Conservation (phyloP, 2,888 invertebrate genomes). For the Patella caerulea region DNA sequence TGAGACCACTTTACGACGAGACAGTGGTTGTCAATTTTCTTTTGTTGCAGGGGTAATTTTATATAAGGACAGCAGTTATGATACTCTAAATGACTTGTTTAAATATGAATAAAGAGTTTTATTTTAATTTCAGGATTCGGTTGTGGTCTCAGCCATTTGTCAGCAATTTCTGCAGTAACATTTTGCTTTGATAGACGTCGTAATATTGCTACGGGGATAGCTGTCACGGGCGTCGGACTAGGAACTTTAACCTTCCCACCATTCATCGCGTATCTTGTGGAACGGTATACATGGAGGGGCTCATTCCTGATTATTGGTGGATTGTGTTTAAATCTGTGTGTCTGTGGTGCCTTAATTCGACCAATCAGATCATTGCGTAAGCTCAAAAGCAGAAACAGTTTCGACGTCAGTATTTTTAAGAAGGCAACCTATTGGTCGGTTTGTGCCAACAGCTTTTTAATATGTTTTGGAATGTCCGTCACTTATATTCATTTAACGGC, state of each 20-base stretch:
- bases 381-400: slow-evolving; percentile 30
- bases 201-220: slow-evolving; percentile 51
- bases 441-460: slow-evolving; percentile 48
- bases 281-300: slow-evolving; percentile 48
- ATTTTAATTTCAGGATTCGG: slow-evolving; percentile 48
- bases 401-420: slow-evolving; percentile 46
- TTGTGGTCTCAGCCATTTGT: slow-evolving; percentile 49
- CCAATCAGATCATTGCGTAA: slow-evolving; percentile 38
- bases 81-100: no score
- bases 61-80: no score
- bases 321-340: slow-evolving; percentile 47
- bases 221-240: slow-evolving; percentile 53
- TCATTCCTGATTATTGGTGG: slow-evolving; percentile 52
- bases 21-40: no score
- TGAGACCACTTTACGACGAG: no score
- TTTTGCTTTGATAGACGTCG: slow-evolving; percentile 50
- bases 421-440: slow-evolving; percentile 44
- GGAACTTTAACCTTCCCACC: slow-evolving; percentile 55
- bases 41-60: no score
- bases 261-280: slow-evolving; percentile 45
- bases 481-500: slow-evolving; percentile 52
- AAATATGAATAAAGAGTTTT: not conserved
- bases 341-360: slow-evolving; percentile 45
- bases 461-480: slow-evolving; percentile 50
- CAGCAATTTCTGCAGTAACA: slow-evolving; percentile 48